Conservation (phyloP, 2,888 invertebrate species). For the Plebejus argus region DNA sequence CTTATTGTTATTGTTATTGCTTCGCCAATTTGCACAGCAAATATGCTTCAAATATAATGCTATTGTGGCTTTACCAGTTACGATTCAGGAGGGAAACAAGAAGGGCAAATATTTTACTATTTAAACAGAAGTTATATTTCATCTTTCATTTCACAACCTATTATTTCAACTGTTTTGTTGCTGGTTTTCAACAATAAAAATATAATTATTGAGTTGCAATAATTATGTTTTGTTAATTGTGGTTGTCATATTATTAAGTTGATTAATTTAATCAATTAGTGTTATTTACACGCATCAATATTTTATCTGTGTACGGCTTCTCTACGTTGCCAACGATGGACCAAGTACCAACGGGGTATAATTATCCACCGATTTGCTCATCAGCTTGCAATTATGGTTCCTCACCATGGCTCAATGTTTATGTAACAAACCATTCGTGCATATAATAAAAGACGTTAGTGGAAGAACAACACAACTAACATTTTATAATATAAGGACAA, state of each 20-base stretch:
- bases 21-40: constrained; percentile 17
- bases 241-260: background rate
- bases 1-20: constrained; percentile 32
- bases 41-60: constrained; percentile 12
- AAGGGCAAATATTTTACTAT: background rate
- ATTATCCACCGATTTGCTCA: no score
- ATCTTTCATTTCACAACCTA: background rate
- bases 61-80: background rate
- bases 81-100: background rate
- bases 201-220: constrained; percentile 3
- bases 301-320: background rate
- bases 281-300: background rate
- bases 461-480: no score
- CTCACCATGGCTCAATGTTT: no score
- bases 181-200: background rate
- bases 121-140: background rate
- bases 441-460: no score
- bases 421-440: no score
- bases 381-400: no score
- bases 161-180: background rate
- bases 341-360: no score
- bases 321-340: no score
- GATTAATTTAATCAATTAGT: background rate
- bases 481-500: no score
- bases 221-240: background rate